Evolutionary conservation across 1,140 invertebrate genomes (phyloP), one percentile per base, ranked within the genome.

Genomic region (Calliphora vicina): DNA sequence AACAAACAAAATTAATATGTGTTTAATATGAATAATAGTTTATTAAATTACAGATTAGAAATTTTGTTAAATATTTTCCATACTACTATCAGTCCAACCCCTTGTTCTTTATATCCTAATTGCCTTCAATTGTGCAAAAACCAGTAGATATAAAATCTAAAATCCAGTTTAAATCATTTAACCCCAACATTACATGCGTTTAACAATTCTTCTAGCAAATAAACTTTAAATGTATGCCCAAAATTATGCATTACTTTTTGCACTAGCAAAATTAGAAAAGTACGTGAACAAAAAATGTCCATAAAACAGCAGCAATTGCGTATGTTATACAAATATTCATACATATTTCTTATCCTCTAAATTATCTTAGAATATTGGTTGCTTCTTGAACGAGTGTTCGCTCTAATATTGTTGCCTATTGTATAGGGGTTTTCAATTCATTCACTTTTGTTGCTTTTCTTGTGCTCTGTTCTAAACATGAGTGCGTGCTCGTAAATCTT

Each of bases 401-500:
- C 61, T 12, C 61, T 67, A 67, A 67, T 67, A 67, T 67, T 67
- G 61, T 67, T 67, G 61, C 61, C 61, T 20, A 23, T 67, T 67
- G 20, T 67, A 67, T 67, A 23, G 61, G 61, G 20, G n/a, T 67
- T 67, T 67, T 50, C 17, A 15, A 35, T 35, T 35, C 5, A 35
- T 8, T 5, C 35, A 35, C 10, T 35, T 35, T 35, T 35, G 35
- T 35, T 35, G 35, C 5, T 35, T 35, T 10, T 35, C 35, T 15
- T n/a, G 50, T 57, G n/a, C 50, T 12, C 20, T 67, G 20, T 67
- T 67, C 61, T 25, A 23, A 67, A 67, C 61, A 67, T 23, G 61
- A 67, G 61, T 67, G 61, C 61, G 61, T 67, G 61, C 61, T 67
- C 61, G 25, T 67, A 67, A 67, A 67, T 67, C 61, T 67, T 67